phyloP scores from a whole-genome alignment of 2,888 invertebrate genomes.

The Phyllotreta striolata region DNA sequence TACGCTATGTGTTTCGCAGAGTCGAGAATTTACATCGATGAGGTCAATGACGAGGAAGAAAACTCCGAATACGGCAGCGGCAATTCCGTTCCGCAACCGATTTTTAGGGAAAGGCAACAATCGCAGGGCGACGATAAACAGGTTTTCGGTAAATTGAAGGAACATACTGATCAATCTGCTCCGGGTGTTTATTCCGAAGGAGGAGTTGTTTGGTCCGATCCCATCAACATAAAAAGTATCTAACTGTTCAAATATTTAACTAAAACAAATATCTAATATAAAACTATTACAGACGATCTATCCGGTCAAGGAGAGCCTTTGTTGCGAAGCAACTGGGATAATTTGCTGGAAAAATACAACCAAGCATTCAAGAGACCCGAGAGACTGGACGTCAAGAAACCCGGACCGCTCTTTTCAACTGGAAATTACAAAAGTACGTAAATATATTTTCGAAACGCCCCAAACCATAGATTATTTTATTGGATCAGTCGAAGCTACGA shows the following conservation, averaged over 20 bases:
- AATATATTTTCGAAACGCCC: not conserved
- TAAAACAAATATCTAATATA: not conserved
- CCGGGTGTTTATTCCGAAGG: conserved; percentile 69
- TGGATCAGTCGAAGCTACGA: conserved; percentile 2
- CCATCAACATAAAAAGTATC: conserved; percentile 32
- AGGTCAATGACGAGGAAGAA: conserved; percentile 60
- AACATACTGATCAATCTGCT: conserved; percentile 42
- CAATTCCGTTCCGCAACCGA: conserved; percentile 33
- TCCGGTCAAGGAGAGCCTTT: conserved; percentile 38
- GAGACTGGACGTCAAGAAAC: conserved; percentile 92
- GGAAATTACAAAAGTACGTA: conserved; percentile 13
- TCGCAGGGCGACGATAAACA: conserved; percentile 39
- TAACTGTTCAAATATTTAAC: not conserved
- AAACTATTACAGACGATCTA: conserved; percentile 1
- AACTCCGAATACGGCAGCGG: conserved; percentile 56
- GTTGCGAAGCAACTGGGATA: conserved; percentile 63
- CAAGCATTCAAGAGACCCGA: conserved; percentile 87
- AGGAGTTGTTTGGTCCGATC: conserved; percentile 59
- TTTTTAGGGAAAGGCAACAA: conserved; percentile 35
- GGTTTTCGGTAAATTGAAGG: conserved; percentile 52
- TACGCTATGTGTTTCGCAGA: conserved; percentile 52
- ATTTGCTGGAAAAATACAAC: conserved; percentile 69
- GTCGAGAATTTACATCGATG: conserved; percentile 67
- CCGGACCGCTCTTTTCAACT: conserved; percentile 83
- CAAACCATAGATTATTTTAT: not conserved